These are phyloP conservation scores for Petaurus breviceps DNA, from an alignment of 2,113 vertebrate species.

Conservation along the genomic window DNA sequence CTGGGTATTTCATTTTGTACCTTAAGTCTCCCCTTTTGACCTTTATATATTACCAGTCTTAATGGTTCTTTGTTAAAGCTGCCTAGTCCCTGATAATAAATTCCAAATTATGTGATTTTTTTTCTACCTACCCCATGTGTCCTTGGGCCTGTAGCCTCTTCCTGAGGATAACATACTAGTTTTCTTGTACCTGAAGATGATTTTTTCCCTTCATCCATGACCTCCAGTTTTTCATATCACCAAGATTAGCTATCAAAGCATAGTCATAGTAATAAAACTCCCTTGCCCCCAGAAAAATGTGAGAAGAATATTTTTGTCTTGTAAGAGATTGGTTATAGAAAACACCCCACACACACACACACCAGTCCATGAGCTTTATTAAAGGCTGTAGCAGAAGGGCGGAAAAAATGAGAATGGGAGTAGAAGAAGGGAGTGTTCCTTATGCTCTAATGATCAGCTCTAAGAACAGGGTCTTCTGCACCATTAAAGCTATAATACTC, in stretches of 20 bases:
- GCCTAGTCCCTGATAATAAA: not conserved
- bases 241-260: not conserved
- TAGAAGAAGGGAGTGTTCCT: not conserved
- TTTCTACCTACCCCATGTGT: not conserved
- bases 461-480: not conserved
- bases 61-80: not conserved
- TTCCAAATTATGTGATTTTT: not conserved
- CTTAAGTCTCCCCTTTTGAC: not conserved
- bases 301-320: not conserved
- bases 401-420: not conserved
- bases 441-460: not conserved
- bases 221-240: not conserved
- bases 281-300: not conserved
- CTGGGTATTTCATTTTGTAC: not conserved
- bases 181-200: not conserved
- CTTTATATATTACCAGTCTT: not conserved
- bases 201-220: not conserved
- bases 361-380: not conserved
- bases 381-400: not conserved
- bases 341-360: not conserved
- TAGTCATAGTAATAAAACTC: not conserved
- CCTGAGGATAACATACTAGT: not conserved
- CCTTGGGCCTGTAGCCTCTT: not conserved
- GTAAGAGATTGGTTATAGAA: not conserved
- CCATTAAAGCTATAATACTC: not conserved